These are phyloP conservation scores for Oncorhynchus tshawytscha DNA, from an alignment of 2,113 vertebrate genomes.

Conservation along the genomic window DNA sequence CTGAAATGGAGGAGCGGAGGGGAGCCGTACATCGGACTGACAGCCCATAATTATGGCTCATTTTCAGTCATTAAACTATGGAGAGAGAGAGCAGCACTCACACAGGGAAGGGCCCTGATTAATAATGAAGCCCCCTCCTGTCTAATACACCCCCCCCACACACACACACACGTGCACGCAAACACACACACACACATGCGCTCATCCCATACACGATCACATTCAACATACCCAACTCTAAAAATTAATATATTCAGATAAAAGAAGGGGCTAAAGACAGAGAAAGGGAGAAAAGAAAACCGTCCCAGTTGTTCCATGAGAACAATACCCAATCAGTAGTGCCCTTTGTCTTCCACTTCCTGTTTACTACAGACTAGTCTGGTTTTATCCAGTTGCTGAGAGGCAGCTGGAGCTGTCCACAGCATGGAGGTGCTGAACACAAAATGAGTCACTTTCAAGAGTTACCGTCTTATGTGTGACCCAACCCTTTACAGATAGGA, in stretches of 20 bases:
- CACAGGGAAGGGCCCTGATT: slow-evolving; percentile 68
- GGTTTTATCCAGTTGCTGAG: not conserved
- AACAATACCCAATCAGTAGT: slow-evolving; percentile 4
- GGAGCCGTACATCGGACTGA: slow-evolving; percentile 61
- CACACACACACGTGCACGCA: not conserved
- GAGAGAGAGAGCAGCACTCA: slow-evolving; percentile 66
- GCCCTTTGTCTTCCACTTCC: slow-evolving; percentile 19
- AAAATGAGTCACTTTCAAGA: not conserved
- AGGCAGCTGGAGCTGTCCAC: slow-evolving; percentile 57
- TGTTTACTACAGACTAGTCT: not conserved
- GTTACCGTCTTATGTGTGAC: not conserved
- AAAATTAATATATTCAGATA: not conserved
- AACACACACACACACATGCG: not conserved
- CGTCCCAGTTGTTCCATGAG: not conserved
- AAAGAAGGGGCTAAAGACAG: not conserved
- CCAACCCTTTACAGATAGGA: not conserved
- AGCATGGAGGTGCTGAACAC: slow-evolving; percentile 62
- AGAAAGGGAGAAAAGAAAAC: not conserved
- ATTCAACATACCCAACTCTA: not conserved
- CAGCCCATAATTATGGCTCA: slow-evolving; percentile 75
- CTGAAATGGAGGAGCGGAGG: slow-evolving; percentile 60
- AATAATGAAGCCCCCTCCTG: slow-evolving; percentile 62
- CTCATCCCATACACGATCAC: slow-evolving; percentile 26
- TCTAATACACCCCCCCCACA: slow-evolving; percentile 4
- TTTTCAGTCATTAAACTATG: slow-evolving; percentile 75